phyloP scores from a whole-genome alignment of 2,797 vertebrate genomes.

The Hyperoplus lanceolatus region DNA sequence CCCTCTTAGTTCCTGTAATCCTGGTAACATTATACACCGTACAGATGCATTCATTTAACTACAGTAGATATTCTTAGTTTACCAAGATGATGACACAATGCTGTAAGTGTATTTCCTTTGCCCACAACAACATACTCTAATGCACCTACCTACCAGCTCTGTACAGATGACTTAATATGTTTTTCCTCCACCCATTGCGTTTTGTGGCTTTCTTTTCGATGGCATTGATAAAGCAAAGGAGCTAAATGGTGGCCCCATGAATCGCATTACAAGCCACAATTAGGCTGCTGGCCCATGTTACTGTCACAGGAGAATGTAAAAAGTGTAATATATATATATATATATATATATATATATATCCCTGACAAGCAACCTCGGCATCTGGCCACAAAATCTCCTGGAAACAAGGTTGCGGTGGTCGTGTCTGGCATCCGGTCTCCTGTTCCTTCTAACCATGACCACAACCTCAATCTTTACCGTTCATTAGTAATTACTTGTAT shows the following conservation, averaged over 20 bases:
- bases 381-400: not conserved
- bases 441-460: not conserved
- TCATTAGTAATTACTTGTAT: not conserved
- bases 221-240: slow-evolving; percentile 57
- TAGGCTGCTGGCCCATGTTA: slow-evolving; percentile 3
- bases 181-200: slow-evolving; percentile 24
- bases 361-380: not conserved
- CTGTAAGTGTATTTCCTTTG: slow-evolving; percentile 53
- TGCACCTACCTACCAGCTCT: slow-evolving; percentile 50
- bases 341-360: not conserved
- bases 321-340: not conserved
- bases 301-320: slow-evolving; percentile 10
- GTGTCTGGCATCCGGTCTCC: not conserved
- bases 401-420: not conserved
- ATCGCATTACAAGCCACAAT: slow-evolving; percentile 56
- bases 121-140: slow-evolving; percentile 46
- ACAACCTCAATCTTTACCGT: not conserved
- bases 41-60: slow-evolving; percentile 39
- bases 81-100: slow-evolving; percentile 46
- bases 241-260: slow-evolving; percentile 53
- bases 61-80: slow-evolving; percentile 37
- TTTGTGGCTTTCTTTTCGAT: slow-evolving; percentile 49
- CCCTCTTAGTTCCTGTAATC: slow-evolving; percentile 13
- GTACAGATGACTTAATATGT: slow-evolving; percentile 39
- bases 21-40: slow-evolving; percentile 22